A percentile compares a stretch with the other conserved stretches of the same genome.
phyloP scores from a whole-genome alignment of 2,797 vertebrate genomes.

The Xenopus petersii region DNA sequence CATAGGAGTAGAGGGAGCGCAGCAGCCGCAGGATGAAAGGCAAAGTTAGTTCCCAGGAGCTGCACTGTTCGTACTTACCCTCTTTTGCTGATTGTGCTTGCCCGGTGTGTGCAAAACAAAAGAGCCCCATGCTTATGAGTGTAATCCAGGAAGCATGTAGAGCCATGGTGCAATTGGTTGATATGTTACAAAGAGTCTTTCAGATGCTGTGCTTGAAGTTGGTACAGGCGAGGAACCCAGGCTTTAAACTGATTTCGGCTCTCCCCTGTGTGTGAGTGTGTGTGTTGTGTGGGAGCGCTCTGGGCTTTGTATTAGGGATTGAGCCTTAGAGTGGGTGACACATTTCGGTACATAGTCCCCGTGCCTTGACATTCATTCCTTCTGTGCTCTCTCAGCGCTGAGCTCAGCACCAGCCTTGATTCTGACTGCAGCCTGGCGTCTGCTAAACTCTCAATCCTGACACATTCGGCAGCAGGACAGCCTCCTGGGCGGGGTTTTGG shows the following conservation, averaged over 20 bases:
- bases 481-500: conserved; percentile 59
- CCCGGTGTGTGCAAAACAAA: conserved; percentile 74
- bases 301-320: background rate
- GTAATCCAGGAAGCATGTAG: conserved; percentile 82
- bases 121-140: conserved; percentile 79
- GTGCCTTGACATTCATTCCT: conserved; percentile 54
- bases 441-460: conserved; percentile 41
- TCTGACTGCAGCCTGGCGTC: conserved; percentile 69
- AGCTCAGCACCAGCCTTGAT: conserved; percentile 67
- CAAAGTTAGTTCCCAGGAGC: too few species aligned
- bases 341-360: conserved; percentile 10
- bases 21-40: too few species aligned
- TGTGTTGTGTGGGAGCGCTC: too few species aligned
- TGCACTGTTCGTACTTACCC: conserved; percentile 73
- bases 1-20: too few species aligned
- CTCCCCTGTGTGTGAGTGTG: conserved; percentile 16
- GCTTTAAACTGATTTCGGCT: background rate
- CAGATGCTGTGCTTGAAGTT: conserved; percentile 29
- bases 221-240: conserved; percentile 2
- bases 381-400: conserved; percentile 66
- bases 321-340: background rate
- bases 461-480: background rate
- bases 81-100: conserved; percentile 90
- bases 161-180: conserved; percentile 78
- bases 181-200: conserved; percentile 36